Base-by-base conservation (phyloP, 1,140 invertebrate genomes). In the Cepaea nemoralis region DNA sequence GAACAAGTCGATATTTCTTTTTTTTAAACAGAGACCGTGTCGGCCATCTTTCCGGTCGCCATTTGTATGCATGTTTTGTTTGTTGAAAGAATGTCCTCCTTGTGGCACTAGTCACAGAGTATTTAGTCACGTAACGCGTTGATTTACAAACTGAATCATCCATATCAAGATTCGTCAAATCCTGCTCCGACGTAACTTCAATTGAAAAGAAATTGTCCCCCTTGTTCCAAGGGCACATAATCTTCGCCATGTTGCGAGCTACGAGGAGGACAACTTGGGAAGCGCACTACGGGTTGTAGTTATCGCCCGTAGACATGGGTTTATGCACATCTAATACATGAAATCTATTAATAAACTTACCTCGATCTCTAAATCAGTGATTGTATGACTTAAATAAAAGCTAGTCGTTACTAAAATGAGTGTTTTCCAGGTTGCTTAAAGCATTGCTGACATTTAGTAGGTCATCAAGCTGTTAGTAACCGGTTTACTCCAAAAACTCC, bases 211-310 rank as follows among this genome's bases (percentile, higher is more conserved):
- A 82, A 82, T 82, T 82, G 80, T 82, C 80, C 71, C 80, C 80
- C 80, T 74, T 82, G 80, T 55, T 67, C 80, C 73, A 82, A 80
- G 83, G 81, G 76, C 83, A 80, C 77, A 82, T 79, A 80, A 79
- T 82, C 67, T 84, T 81, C 80, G 83, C 83, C 83, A 84, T 84
- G 66, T 83, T 83, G 78, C 27, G 10, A 45, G 63, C 59, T 45
- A 40, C 24, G 77, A 63, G 33, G 63, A 78, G 66, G 77, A 78
- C 77, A 78, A 78, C 77, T 78, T 78, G 48, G 27, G 31, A 55
- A 1, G n/a, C 33, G 27, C 27, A 1, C n/a, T 69, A 59, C 19
- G 37, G 2, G 59, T 67, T 78, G 77, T 69, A 66, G 77, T 78
- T 78, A 78, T 78, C 77, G 77, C 77, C 77, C 77, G 63, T 78